Conservation (phyloP, 1,140 invertebrate genomes). For the Drosophila orosa region DNA sequence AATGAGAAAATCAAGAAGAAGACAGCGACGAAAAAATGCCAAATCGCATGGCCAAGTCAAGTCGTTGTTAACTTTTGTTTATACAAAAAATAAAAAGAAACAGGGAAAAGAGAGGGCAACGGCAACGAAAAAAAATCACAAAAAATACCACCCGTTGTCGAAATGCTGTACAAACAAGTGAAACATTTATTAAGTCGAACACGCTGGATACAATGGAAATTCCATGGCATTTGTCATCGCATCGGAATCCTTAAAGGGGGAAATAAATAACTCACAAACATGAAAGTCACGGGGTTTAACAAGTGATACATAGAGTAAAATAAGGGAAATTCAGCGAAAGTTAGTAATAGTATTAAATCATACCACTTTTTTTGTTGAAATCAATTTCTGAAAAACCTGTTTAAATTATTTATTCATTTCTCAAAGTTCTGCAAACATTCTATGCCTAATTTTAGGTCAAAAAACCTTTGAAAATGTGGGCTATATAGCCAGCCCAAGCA, state of each 20-base stretch:
- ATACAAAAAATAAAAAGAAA: conserved; percentile 48
- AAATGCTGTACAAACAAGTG: conserved; percentile 75
- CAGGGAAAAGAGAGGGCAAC: conserved; percentile 41
- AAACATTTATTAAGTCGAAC: conserved; percentile 59
- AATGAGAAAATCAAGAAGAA: conserved; percentile 33
- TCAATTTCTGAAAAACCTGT: neutral
- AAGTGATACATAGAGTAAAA: neutral
- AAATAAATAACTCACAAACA: conserved; percentile 4
- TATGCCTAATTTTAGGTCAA: conserved; percentile 12
- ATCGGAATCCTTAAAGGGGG: conserved; percentile 1
- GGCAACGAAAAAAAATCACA: conserved; percentile 40
- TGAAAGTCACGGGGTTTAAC: conserved; percentile 11
- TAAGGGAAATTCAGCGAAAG: neutral
- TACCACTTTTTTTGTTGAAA: too few relatives aligned
- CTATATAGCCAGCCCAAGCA: conserved; percentile 10
- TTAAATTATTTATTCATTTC: neutral
- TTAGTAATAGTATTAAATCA: neutral
- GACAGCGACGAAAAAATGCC: conserved; percentile 52
- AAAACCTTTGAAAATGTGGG: conserved; percentile 21
- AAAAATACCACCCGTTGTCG: conserved; percentile 50
- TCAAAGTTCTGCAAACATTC: conserved; percentile 4
- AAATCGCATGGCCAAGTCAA: conserved; percentile 67
- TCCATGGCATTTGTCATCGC: conserved; percentile 21
- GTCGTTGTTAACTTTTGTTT: conserved; percentile 69
- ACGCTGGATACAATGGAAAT: conserved; percentile 21